phyloP scores from a whole-genome alignment of 2,888 invertebrate genomes.

The Drosophila histrio region DNA sequence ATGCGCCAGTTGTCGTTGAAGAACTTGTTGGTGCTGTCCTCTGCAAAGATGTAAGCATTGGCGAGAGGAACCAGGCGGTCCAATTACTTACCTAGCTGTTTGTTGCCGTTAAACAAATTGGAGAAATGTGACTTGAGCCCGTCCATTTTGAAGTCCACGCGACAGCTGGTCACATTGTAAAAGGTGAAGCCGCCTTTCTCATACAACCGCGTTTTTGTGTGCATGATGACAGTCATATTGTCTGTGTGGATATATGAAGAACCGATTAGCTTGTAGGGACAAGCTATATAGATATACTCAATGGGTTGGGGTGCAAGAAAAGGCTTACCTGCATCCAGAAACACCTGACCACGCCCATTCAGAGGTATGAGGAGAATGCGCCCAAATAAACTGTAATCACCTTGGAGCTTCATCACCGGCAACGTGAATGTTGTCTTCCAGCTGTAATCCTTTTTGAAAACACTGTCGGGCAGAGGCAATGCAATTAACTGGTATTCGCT shows the following conservation, averaged over 20 bases:
- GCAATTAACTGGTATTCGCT: not conserved
- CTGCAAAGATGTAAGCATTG: constrained; percentile 83
- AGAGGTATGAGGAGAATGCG: constrained; percentile 89
- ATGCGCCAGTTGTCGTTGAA: constrained; percentile 90
- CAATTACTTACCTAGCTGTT: constrained; percentile 87
- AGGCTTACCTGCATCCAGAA: constrained; percentile 89
- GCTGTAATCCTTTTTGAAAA: constrained; percentile 88
- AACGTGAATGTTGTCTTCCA: constrained; percentile 89
- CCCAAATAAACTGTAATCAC: constrained; percentile 88
- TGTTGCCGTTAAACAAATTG: constrained; percentile 90
- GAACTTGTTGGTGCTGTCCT: constrained; percentile 90
- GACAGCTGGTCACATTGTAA: constrained; percentile 88
- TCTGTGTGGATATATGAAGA: constrained; percentile 81
- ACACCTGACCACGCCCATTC: constrained; percentile 88
- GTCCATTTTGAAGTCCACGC: constrained; percentile 88
- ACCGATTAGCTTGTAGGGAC: not conserved
- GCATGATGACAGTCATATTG: constrained; percentile 88
- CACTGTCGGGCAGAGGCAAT: constrained; percentile 83
- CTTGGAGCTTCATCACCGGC: constrained; percentile 88
- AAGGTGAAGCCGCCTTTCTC: constrained; percentile 88
- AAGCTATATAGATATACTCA: not conserved
- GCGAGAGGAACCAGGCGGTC: not conserved
- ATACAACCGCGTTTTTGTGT: constrained; percentile 88
- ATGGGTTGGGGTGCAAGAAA: not conserved
- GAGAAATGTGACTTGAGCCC: constrained; percentile 88